Evolutionary conservation across 2,797 vertebrate species (phyloP).

Genomic region (Eulemur albifrons): DNA sequence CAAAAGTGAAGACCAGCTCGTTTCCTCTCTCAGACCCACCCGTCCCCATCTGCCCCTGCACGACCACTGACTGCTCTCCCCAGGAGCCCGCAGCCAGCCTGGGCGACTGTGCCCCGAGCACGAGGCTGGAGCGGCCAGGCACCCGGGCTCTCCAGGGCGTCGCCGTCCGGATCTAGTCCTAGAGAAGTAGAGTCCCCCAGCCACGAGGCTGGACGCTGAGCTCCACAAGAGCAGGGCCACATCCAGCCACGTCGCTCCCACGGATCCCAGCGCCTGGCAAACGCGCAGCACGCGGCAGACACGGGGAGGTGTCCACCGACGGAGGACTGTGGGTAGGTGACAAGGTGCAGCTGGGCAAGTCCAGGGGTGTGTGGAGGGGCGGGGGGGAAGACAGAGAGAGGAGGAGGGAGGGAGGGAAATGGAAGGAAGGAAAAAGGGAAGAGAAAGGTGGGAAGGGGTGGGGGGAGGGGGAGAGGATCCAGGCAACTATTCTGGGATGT

Average conservation of each 20-base stretch:
- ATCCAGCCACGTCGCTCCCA: too few species aligned
- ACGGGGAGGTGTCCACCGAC: neutral
- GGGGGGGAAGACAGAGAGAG: neutral
- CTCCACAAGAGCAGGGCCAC: neutral
- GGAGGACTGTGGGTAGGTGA: neutral
- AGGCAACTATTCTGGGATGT: neutral
- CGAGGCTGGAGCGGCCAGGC: neutral
- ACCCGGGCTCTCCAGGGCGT: fast-evolving
- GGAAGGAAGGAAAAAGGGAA: neutral
- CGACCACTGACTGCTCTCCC: too few species aligned
- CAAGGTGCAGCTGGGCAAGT: neutral
- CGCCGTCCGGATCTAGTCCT: fast-evolving
- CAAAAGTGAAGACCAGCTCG: neutral
- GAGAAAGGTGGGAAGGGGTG: too few species aligned
- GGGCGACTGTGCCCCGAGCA: neutral
- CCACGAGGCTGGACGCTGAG: neutral
- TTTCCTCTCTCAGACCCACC: neutral
- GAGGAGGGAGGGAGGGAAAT: neutral
- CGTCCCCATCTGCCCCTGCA: fast-evolving
- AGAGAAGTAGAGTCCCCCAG: neutral
- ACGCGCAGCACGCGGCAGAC: fast-evolving
- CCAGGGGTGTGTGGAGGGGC: neutral
- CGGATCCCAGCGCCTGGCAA: fast-evolving
- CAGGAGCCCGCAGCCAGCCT: neutral
- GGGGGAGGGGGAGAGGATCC: neutral